Base-by-base conservation (phyloP, 2,113 vertebrate species). In the Crotophaga sulcirostris region DNA sequence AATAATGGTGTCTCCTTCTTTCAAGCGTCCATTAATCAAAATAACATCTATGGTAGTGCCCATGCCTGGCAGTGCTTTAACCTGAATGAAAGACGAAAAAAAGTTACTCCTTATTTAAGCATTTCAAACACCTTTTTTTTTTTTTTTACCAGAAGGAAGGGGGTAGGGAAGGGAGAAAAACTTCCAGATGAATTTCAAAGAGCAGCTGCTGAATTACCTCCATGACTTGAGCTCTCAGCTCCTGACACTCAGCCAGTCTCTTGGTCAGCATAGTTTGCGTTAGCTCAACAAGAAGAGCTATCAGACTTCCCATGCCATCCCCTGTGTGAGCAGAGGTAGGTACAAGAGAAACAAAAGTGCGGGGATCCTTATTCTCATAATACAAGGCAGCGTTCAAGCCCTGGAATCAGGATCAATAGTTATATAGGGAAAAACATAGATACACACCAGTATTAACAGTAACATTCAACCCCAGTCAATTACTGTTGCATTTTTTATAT, bases 11-110 rank as follows among this genome's bases (percentile, higher is more conserved):
- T 99, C 98, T 24, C 99, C 99, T 97, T 99, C 99, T 54, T 98
- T 98, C 94, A 99, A 97, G 5, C 96, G 44, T 1, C 99, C 99
- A 20, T 99, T 99, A 64, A 99, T 99, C 77, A 99, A 95, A 96
- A 99, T 99, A 29, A 99, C 99, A 83, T 99, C 99, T 95, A 99
- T 99, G 11, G 99, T 99, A 9, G 99, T 99, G 49, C 99, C 99
- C 99, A 99, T 99, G 24, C 99, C 99, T 10, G 99, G 99, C 56
- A 99, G 98, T 28, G 99, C 99, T 97, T 99, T 99, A 13, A 99
- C 99, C 99, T 99, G 96, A 40, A 94, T 6, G 31, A 19, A 74
- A 83, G 9, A 2, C 6, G 6, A 4, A 31, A 17, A 21, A 34
- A 18, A 23, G 51, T 82, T 66, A 96, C 19, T 81, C 36, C 29